Base-by-base conservation (phyloP, 1,140 invertebrate genomes). In the Drosophila pectinifera region DNA sequence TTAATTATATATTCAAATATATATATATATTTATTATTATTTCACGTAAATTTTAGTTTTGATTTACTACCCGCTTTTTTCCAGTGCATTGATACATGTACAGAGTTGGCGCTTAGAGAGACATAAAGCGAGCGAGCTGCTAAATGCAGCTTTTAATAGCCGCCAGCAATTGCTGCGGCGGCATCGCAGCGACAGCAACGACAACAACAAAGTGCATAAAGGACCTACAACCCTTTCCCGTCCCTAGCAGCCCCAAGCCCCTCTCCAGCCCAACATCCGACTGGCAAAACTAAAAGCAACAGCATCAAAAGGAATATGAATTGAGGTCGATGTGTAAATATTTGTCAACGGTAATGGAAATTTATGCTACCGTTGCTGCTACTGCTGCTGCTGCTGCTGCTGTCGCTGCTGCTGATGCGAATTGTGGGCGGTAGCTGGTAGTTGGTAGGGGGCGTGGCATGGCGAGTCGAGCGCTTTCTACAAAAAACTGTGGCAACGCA, bases 241-340 rank as follows among this genome's bases (percentile, higher is more conserved):
- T n/a, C 22, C 20, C 11, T 34, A 7, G 28, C 41, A 34, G 36
- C 11, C 14, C 39, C 24, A n/a, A n/a, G 10, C 16, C 18, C 13
- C 51, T n/a, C 10, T 11, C 7, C 45, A 8, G 13, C 26, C 34
- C 45, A 62, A 39, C 55, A 45, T 28, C 36, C 26, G 43, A 55
- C 72, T 42, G 73, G 61, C 48, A 76, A 76, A 76, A 89, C 84
- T 89, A 89, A 90, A 84, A 89, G 84, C 84, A 89, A 90, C 77
- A 84, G 85, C 84, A 84, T 89, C 84, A 89, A 89, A 89, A 89
- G 80, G 84, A 89, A 89, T 89, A 89, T 89, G 84, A 89, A 89
- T 89, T 89, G 84, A 89, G 85, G 84, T 89, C 84, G 84, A 89
- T 89, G 84, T 89, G 84, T 89, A 89, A 89, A 89, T 89, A 89